phyloP scores from a whole-genome alignment of 2,797 vertebrate species.

The Octomys mimax region DNA sequence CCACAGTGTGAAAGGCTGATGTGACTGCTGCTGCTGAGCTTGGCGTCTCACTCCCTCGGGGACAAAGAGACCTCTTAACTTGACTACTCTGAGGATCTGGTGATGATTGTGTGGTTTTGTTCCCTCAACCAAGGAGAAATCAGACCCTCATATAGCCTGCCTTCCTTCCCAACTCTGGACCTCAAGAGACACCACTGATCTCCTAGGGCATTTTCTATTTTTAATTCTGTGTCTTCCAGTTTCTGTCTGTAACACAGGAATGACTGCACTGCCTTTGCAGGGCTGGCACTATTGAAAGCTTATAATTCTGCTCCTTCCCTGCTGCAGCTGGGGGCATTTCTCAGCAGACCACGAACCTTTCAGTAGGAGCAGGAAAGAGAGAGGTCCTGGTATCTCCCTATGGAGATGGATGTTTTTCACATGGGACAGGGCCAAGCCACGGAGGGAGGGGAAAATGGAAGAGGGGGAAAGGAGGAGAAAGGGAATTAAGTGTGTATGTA shows the following conservation, averaged over 20 bases:
- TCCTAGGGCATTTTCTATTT: neutral
- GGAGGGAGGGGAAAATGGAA: neutral
- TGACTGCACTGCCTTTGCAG: neutral
- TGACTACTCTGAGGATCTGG: neutral
- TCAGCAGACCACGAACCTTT: neutral
- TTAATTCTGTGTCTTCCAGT: neutral
- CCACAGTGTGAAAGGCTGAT: neutral
- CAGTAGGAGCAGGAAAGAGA: neutral
- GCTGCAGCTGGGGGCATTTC: neutral
- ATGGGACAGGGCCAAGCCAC: neutral
- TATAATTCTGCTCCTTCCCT: neutral
- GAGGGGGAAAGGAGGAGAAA: neutral
- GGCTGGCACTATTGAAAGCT: neutral
- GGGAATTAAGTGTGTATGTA: neutral
- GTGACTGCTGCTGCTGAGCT: neutral
- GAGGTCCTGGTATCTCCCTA: neutral
- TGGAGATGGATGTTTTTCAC: neutral
- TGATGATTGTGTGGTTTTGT: neutral
- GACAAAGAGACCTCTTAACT: neutral
- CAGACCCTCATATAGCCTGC: neutral
- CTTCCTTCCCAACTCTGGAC: neutral
- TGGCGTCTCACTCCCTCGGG: rapidly evolving
- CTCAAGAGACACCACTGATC: neutral
- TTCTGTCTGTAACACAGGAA: neutral
- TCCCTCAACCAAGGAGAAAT: neutral